Conservation (phyloP, 1,140 invertebrate species). For the Conus betulinus region DNA sequence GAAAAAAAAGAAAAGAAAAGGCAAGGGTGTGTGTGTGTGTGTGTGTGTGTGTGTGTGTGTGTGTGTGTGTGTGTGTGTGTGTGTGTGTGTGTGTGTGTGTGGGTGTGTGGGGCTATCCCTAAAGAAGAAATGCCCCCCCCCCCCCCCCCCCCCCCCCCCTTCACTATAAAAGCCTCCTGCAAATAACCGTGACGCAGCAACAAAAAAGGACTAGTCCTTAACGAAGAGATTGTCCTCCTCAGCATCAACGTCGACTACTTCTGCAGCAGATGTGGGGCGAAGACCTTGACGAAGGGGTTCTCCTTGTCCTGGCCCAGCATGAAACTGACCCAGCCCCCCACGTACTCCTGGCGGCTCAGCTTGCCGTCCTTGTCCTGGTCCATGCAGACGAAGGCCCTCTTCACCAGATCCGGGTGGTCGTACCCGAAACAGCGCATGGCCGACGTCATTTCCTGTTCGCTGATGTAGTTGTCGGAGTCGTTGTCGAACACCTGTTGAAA, state of each 20-base stretch:
- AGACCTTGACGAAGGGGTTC: constrained; percentile 39
- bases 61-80: too few species aligned
- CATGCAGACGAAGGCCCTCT: constrained; percentile 40
- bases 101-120: too few species aligned
- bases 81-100: too few species aligned
- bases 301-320: constrained; percentile 44
- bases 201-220: too few species aligned
- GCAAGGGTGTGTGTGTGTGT: too few species aligned
- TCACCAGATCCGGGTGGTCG: constrained; percentile 30
- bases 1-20: too few species aligned
- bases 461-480: constrained; percentile 40
- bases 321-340: constrained; percentile 44
- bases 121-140: too few species aligned
- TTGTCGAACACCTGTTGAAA: constrained; percentile 37
- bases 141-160: too few species aligned
- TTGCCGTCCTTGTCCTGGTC: constrained; percentile 38
- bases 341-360: constrained; percentile 43
- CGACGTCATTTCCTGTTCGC: constrained; percentile 30
- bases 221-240: too few species aligned
- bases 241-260: neutral
- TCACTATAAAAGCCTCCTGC: too few species aligned
- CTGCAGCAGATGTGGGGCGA: constrained; percentile 39
- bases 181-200: too few species aligned
- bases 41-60: too few species aligned
- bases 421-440: constrained; percentile 45